Base-by-base conservation (phyloP, 2,888 invertebrate species). In the Tinea semifulvella region DNA sequence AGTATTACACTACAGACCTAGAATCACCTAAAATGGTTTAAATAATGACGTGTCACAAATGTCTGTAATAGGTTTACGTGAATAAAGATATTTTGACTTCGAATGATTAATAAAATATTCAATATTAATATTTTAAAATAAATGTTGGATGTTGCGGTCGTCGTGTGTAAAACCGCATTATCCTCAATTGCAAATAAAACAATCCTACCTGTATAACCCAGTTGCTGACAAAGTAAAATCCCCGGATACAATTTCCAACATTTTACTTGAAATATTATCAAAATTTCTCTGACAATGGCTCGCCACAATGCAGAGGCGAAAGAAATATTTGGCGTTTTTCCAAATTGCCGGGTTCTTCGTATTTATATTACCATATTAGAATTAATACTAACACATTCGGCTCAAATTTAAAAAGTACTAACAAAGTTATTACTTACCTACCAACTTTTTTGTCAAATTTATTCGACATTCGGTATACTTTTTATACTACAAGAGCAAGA, bases 231-330 rank as follows among this genome's bases (percentile, higher is more conserved):
- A 31, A 14, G 14, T 31, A 31, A 31, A 31, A 31, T 31, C 13
- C 31, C 14, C 31, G 31, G 31, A 31, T 31, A 31, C 31, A 31
- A 31, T 31, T 31, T 31, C 14, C 31, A 31, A n/a, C 6, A 31
- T 31, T 31, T 31, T 31, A n/a, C 26, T 14, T 31, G 31, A 31
- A 31, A 31, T 11, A 31, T 31, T 31, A 31, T 11, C 11, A 13
- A 31, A 13, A 31, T 31, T 31, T 31, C 31, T 31, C 31, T 31
- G 31, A 31, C 31, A 31, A 31, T 31, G 31, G n/a, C 11, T 27
- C 27, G 27, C 31, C 31, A 31, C 31, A 31, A 31, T 31, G 31
- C 31, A 31, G 31, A 31, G 31, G 31, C 31, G 31, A 31, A 31
- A 31, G 31, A 31, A 31, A 31, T 31, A 31, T 13, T 31, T 31